A percentile compares a stretch with the other conserved stretches of the same genome.
phyloP scores from a whole-genome alignment of 2,888 invertebrate genomes.

The Orthonevra nobilis region DNA sequence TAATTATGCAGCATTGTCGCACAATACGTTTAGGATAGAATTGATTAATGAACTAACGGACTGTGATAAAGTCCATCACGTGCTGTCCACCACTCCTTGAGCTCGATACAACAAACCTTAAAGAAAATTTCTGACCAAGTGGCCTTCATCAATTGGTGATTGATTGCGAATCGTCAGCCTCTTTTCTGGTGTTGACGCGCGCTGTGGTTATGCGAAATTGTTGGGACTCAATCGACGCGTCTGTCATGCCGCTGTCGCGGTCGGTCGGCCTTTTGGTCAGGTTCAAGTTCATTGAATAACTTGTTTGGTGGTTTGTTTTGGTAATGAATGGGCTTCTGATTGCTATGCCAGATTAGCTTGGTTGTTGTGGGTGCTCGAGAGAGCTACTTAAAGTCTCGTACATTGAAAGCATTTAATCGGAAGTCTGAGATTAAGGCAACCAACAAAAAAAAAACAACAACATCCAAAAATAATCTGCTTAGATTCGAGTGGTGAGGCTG shows the following conservation, averaged over 20 bases:
- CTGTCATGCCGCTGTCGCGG: no score
- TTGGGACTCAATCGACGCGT: no score
- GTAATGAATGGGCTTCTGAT: constrained; percentile 20
- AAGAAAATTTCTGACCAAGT: background rate
- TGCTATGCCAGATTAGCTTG: background rate
- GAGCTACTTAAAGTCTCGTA: background rate
- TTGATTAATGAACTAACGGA: constrained; percentile 37
- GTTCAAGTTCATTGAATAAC: constrained; percentile 39
- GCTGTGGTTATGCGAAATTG: background rate
- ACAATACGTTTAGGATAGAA: constrained; percentile 3
- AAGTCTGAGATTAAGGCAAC: constrained; percentile 8
- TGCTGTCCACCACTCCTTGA: constrained; percentile 21
- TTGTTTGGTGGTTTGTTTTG: constrained; percentile 10
- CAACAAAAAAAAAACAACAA: background rate
- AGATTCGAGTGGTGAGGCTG: background rate
- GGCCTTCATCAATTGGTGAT: constrained; percentile 21
- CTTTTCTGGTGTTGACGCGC: background rate
- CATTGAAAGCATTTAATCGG: constrained; percentile 22
- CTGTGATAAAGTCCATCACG: constrained; percentile 10
- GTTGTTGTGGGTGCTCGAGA: background rate
- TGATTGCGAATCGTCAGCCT: constrained; percentile 7
- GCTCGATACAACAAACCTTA: background rate
- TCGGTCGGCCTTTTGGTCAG: constrained; percentile 16
- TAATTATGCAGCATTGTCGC: background rate
- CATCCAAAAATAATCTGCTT: constrained; percentile 13